Base-by-base conservation (phyloP, 2,797 vertebrate genomes). In the Bovichtus diacanthus region DNA sequence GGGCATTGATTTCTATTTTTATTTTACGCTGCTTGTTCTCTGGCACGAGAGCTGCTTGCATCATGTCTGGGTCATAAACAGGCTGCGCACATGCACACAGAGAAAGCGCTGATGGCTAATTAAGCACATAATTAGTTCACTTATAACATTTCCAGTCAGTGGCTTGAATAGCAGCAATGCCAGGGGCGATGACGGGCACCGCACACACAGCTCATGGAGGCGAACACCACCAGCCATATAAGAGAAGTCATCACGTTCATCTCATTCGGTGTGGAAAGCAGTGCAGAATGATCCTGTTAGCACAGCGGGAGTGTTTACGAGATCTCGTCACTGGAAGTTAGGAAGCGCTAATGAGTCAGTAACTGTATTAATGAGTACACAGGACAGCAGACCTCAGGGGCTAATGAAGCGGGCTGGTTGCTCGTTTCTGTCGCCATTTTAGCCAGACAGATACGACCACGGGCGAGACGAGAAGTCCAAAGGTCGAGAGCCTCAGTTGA, bases 101-200 rank as follows among this genome's bases (percentile, higher is more conserved):
- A 55, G 36, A 56, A n/a, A 31, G 36, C 68, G 62, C 69, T 46
- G 18, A 73, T 69, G 85, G 78, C 62, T 84, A 87, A 88, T 90
- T 91, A 81, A 69, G 41, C 21, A 50, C 75, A 78, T 85, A 86
- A 90, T 92, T 71, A 79, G 68, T 81, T 87, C 13, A 76, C 82
- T 88, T 90, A 72, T 61, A 73, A 68, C 43, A 54, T 76, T 85
- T 90, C 67, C 80, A 75, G 76, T 82, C 61, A 63, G 58, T 65
- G 27, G 62, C 70, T 74, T 78, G 13, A 78, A 74, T 70, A 81
- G 68, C 67, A 59, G 58, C 21, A 55, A 25, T 64, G 76, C 76
- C 77, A 67, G 43, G 50, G 78, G 83, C 82, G 53, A 58, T 51
- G 51, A 56, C 46, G 29, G 44, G 19, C 44, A 49, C 19, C 78